Conservation (phyloP, 2,888 invertebrate species). For the Rhamnusium bicolor region DNA sequence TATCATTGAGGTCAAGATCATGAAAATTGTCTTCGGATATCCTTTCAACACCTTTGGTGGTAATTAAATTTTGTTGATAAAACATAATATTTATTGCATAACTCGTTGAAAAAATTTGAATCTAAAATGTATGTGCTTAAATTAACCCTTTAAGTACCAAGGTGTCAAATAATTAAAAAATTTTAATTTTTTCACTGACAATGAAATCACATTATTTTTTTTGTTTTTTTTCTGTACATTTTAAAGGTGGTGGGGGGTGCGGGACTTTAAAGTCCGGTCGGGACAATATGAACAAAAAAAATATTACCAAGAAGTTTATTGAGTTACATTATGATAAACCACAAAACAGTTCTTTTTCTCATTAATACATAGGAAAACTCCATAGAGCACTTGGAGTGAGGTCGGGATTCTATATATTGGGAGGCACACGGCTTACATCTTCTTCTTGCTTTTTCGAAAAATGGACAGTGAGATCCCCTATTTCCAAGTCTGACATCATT, state of each 20-base stretch:
- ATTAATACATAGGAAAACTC: not conserved
- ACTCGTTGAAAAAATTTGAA: too few relatives aligned
- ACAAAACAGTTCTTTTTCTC: not conserved
- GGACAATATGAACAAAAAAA: too few relatives aligned
- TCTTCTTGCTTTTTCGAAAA: not conserved
- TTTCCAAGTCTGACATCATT: not conserved
- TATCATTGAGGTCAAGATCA: not conserved
- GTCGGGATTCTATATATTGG: not conserved
- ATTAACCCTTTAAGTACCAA: too few relatives aligned
- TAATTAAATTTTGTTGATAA: not conserved
- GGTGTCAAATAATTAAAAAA: too few relatives aligned
- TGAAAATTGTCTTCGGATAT: not conserved
- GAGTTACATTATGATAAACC: not conserved
- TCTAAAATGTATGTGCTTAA: too few relatives aligned
- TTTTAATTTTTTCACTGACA: too few relatives aligned
- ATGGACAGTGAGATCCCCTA: not conserved
- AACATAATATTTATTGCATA: too few relatives aligned
- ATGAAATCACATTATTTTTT: too few relatives aligned
- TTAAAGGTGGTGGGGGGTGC: too few relatives aligned
- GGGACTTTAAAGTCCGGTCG: too few relatives aligned
- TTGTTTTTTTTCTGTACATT: too few relatives aligned
- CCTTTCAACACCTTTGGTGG: not conserved
- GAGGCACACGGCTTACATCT: not conserved
- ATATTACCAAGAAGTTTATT: too few relatives aligned
- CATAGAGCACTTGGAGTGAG: not conserved